These are phyloP conservation scores for Philereme transversata DNA, from an alignment of 2,888 invertebrate genomes.

Conservation along the genomic window DNA sequence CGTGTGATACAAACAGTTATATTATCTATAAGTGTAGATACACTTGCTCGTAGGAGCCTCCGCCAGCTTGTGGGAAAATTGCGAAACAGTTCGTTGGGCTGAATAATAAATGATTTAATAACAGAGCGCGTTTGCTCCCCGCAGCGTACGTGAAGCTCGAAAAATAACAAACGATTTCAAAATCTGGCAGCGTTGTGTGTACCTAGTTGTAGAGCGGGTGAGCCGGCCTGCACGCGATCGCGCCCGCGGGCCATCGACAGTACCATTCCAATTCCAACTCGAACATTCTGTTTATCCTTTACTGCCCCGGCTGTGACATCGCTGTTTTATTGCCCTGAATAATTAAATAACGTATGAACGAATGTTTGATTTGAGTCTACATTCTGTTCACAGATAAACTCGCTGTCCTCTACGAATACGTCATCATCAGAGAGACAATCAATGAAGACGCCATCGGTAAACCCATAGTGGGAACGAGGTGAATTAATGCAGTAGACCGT, in stretches of 20 bases:
- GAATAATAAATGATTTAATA: conserved; percentile 84
- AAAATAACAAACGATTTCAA: conserved; percentile 80
- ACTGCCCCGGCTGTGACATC: conserved; percentile 38
- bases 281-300: conserved; percentile 42
- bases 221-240: conserved; percentile 49
- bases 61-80: conserved; percentile 74
- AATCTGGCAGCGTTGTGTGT: conserved; percentile 64
- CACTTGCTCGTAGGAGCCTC: conserved; percentile 47
- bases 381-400: conserved; percentile 1
- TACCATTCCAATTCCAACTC: conserved; percentile 36
- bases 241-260: conserved; percentile 48
- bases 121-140: conserved; percentile 79
- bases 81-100: conserved; percentile 80
- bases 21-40: conserved; percentile 45
- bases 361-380: conserved; percentile 12
- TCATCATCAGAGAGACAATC: conserved; percentile 39
- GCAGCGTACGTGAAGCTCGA: conserved; percentile 69
- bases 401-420: background rate
- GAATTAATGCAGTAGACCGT: conserved; percentile 70
- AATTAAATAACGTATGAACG: conserved; percentile 35
- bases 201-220: conserved; percentile 45
- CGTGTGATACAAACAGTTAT: conserved; percentile 45
- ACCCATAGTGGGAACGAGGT: conserved; percentile 57
- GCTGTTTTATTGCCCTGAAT: conserved; percentile 39
- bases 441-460: conserved; percentile 58